Evolutionary conservation across 2,888 invertebrate genomes (phyloP).

Genomic region (Tenthredo scrophulariae): DNA sequence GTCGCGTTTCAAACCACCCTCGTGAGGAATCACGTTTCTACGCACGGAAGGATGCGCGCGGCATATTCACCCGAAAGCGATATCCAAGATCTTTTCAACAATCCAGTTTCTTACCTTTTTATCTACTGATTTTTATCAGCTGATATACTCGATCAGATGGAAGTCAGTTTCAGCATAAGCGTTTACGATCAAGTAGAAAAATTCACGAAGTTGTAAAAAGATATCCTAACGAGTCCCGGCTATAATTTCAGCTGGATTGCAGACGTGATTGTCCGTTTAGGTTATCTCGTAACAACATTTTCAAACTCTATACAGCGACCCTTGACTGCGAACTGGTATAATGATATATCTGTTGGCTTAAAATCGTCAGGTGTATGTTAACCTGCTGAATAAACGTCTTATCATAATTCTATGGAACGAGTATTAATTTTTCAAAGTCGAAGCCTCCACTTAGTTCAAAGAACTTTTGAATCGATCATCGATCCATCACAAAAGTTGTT

Average conservation of each 20-base stretch:
- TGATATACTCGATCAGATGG: neutral
- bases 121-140: neutral
- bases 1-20: neutral
- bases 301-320: neutral
- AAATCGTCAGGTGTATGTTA: neutral
- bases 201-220: neutral
- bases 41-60: neutral
- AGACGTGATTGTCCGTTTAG: neutral
- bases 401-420: neutral
- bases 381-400: neutral
- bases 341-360: neutral
- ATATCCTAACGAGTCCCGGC: neutral
- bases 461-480: neutral
- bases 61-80: neutral
- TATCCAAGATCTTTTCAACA: neutral
- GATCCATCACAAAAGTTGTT: neutral
- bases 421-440: neutral
- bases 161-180: neutral
- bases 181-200: neutral
- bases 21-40: neutral
- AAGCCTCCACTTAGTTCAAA: neutral
- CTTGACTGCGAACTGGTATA: neutral
- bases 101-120: neutral
- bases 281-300: neutral
- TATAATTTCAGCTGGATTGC: neutral